Evolutionary conservation across 2,797 vertebrate genomes (phyloP).

Genomic region (Staurois parvus): DNA sequence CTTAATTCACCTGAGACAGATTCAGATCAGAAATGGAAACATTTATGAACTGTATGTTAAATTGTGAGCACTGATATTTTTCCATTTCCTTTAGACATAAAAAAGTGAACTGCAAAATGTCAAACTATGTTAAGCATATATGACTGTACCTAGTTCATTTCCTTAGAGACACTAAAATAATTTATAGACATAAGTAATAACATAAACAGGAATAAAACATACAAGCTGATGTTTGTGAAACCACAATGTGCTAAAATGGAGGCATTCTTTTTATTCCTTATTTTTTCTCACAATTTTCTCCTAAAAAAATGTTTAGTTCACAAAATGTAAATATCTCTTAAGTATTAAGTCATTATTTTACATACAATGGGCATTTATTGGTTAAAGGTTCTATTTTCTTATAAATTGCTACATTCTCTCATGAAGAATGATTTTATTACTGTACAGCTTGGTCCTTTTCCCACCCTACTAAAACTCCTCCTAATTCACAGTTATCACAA

Average conservation of each 20-base stretch:
- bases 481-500: too few species aligned
- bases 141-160: constrained; percentile 3
- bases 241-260: not conserved
- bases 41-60: constrained; percentile 28
- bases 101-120: constrained; percentile 11
- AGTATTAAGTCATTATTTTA: too few species aligned
- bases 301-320: not conserved
- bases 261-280: not conserved
- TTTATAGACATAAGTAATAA: not conserved
- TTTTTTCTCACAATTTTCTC: not conserved
- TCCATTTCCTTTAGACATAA: constrained; percentile 22
- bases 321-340: not conserved
- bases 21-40: constrained; percentile 1
- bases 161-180: not conserved
- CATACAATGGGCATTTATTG: too few species aligned
- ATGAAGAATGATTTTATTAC: too few species aligned
- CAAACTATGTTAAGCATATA: constrained; percentile 10
- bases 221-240: not conserved
- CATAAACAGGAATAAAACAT: not conserved
- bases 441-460: too few species aligned
- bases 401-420: too few species aligned
- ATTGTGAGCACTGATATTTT: constrained; percentile 9
- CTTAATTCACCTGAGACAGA: constrained; percentile 46
- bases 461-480: too few species aligned
- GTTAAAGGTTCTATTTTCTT: too few species aligned